Base-by-base conservation (phyloP, 2,797 vertebrate genomes). In the Clarias fuscus region DNA sequence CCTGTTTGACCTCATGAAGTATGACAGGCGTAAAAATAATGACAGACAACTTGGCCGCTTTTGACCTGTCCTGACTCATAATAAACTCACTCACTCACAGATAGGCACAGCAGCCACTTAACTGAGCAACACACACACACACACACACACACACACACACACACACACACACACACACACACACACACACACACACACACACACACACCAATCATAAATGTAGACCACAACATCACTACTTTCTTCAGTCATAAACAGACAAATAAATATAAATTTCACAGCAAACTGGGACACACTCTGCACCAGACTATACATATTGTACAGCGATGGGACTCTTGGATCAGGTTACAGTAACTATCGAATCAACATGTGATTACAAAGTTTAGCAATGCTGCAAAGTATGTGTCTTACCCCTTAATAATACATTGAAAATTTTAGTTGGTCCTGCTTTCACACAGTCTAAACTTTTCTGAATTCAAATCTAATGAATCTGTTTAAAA, bases 21-120 rank as follows among this genome's bases (percentile, higher is more conserved):
- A 97, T 88, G 98, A 99, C 98, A 99, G 94, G 98, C 97, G 97
- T 97, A 99, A 99, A 99, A 99, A 99, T 99, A 99, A 99, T 99
- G 98, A 99, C 97, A 96, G 97, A 98, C 97, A 97, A 96, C 97
- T 98, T 97, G 96, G 81, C 83, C 56, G 67, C 59, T 10, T 71
- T 79, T 91, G 88, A 97, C 97, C 97, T 93, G 95, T 94, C 94
- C 94, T 97, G 97, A 97, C 97, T 97, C 94, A 96, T 96, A 95
- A 96, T 93, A 94, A 93, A 96, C 95, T 96, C 95, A 95, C 92
- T 93, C 93, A 94, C 95, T 95, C 94, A 95, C 96, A 96, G 95
- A 95, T 96, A 96, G 94, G 95, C 96, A 96, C 97, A 97, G 94
- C 92, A 95, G 96, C 58, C 58, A 62, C 77, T 79, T 79, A 61